Evolutionary conservation across 2,888 invertebrate genomes (phyloP).

Genomic region (Aleiodes alternator): DNA sequence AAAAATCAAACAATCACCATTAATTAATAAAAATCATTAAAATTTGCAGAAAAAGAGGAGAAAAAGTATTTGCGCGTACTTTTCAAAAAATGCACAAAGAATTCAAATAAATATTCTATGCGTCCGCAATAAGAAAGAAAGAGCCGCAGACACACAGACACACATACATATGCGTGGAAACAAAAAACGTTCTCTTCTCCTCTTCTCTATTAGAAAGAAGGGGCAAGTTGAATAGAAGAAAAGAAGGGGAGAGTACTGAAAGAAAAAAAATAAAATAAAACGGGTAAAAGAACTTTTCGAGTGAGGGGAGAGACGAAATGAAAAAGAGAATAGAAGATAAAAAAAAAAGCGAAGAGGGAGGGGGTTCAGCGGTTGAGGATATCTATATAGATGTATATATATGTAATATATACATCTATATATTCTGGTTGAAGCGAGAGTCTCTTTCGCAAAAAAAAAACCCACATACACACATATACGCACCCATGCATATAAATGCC

Average conservation of each 20-base stretch:
- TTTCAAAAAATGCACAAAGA: no score
- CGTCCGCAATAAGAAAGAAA: no score
- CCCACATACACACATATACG: no score
- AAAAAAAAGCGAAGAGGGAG: neutral
- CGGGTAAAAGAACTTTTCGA: slow-evolving; percentile 6
- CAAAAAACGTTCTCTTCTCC: no score
- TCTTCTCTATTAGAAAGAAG: no score
- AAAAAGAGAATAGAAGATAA: slow-evolving; percentile 7
- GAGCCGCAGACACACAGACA: no score
- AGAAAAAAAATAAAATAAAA: neutral
- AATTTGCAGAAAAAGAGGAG: neutral
- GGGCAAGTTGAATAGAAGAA: neutral
- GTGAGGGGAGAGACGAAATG: neutral
- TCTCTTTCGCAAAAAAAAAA: slow-evolving; percentile 21
- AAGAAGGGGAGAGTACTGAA: neutral
- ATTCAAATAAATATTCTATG: no score
- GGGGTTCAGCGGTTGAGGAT: slow-evolving; percentile 1
- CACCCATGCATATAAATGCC: no score
- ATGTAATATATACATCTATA: no score
- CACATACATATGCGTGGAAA: neutral
- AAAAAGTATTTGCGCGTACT: no score
- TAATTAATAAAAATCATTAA: neutral
- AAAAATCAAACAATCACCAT: no score
- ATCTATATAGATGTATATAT: no score
- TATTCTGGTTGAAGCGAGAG: neutral